Evolutionary conservation across 30 jellyfish, hydroid and myxozoan genomes (phyloP).

Genomic region (Aurelia aurita): DNA sequence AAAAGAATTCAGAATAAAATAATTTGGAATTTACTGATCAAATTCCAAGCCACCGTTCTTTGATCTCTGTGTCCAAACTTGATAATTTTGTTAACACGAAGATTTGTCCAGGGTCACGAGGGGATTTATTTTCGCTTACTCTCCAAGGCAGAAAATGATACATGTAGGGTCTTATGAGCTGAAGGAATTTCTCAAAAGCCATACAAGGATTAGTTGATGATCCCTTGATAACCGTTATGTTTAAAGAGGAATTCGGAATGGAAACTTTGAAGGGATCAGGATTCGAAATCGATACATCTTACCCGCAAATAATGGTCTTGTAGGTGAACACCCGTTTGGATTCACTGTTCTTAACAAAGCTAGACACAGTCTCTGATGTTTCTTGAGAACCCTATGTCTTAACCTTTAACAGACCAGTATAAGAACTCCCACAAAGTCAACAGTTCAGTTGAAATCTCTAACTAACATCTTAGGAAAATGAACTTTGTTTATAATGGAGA

Average conservation of each 20-base stretch:
- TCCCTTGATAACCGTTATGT: constrained; percentile 53
- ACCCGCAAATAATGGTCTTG: neutral
- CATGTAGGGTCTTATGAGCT: neutral
- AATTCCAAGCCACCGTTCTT: too few relatives aligned
- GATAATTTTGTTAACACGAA: neutral
- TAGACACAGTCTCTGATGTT: too few relatives aligned
- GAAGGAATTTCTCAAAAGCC: constrained; percentile 26
- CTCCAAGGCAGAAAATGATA: neutral
- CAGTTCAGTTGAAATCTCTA: too few relatives aligned
- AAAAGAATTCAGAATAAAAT: too few relatives aligned
- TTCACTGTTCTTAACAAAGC: too few relatives aligned
- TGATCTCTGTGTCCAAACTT: neutral
- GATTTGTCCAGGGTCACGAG: constrained; percentile 2
- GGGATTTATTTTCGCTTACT: neutral
- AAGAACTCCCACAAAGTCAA: too few relatives aligned
- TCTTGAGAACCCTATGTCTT: too few relatives aligned
- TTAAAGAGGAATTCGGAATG: constrained; percentile 34
- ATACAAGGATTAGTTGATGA: constrained; percentile 36
- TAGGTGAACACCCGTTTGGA: too few relatives aligned
- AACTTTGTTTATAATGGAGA: too few relatives aligned
- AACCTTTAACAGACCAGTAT: too few relatives aligned
- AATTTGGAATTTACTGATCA: too few relatives aligned
- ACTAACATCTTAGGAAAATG: too few relatives aligned
- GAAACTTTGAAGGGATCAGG: neutral
- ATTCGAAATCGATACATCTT: neutral